Conservation (phyloP, 30 jellyfish, hydroid and myxozoan genomes). For the Phacellophora camtschatica region DNA sequence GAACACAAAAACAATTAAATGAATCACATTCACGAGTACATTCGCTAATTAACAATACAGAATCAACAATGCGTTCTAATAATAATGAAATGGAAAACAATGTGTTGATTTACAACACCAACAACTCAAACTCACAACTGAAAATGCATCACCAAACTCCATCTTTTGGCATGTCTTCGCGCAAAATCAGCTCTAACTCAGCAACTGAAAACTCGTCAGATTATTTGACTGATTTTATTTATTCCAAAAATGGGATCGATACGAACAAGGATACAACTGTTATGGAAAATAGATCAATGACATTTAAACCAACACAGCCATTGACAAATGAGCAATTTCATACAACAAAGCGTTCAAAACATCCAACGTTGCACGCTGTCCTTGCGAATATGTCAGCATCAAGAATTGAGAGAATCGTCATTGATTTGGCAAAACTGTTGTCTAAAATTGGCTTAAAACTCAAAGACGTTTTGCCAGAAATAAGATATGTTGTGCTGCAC, state of each 20-base stretch:
- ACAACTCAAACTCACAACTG: constrained; percentile 6
- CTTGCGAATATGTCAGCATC: constrained; percentile 19
- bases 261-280: not conserved
- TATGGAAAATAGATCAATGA: not conserved
- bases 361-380: constrained; percentile 47
- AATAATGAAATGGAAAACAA: not conserved
- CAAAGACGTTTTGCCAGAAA: constrained; percentile 67
- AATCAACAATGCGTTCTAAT: not conserved
- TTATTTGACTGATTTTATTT: constrained; percentile 2
- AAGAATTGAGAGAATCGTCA: constrained; percentile 5
- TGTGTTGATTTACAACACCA: not conserved
- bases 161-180: constrained; percentile 26
- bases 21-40: not conserved
- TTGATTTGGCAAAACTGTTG: constrained; percentile 12
- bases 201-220: not conserved
- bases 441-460: constrained; percentile 24
- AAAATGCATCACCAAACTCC: constrained; percentile 1
- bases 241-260: not conserved
- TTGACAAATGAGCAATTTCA: not conserved
- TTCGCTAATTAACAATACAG: not conserved
- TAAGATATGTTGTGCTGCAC: constrained; percentile 25
- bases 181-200: not conserved
- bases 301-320: not conserved
- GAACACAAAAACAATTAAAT: not conserved
- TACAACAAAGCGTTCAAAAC: not conserved